A percentile compares a stretch with the other conserved stretches of the same genome.
These are phyloP conservation scores for Brachionus rotundiformis DNA, from an alignment of 1,140 invertebrate species.

Conservation along the genomic window DNA sequence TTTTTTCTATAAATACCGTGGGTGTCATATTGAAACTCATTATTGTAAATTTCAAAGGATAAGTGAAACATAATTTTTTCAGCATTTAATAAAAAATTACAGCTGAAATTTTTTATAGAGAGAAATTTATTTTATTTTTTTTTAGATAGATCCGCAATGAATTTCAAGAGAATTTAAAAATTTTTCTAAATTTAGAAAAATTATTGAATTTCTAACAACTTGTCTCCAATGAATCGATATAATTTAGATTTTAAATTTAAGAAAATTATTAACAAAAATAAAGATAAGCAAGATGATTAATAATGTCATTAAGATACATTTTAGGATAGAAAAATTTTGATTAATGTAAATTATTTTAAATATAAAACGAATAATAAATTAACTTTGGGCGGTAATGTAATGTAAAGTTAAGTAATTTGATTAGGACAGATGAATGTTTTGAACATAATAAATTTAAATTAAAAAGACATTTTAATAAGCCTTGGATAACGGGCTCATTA, in stretches of 20 bases:
- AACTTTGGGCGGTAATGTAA: background rate
- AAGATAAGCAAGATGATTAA: conserved; percentile 4
- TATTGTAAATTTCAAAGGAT: background rate
- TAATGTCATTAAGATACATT: background rate
- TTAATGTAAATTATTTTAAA: conserved; percentile 13
- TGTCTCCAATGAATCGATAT: background rate
- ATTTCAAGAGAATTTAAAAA: too few relatives aligned
- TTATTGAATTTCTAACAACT: too few relatives aligned
- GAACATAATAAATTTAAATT: background rate
- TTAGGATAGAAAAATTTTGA: background rate
- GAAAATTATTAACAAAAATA: background rate
- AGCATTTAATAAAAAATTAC: too few relatives aligned
- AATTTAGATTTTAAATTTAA: background rate
- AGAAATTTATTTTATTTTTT: too few relatives aligned
- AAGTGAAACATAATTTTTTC: background rate
- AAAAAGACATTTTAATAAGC: background rate
- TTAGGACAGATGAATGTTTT: background rate
- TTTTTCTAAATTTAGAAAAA: too few relatives aligned
- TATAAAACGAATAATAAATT: conserved; percentile 33
- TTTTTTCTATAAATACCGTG: background rate
- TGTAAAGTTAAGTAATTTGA: background rate
- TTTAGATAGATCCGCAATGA: too few relatives aligned
- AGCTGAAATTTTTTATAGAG: too few relatives aligned
- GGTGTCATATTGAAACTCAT: background rate
- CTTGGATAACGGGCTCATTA: background rate